These are phyloP conservation scores for Cetonia aurata DNA, from an alignment of 2,888 invertebrate species.

Conservation along the genomic window DNA sequence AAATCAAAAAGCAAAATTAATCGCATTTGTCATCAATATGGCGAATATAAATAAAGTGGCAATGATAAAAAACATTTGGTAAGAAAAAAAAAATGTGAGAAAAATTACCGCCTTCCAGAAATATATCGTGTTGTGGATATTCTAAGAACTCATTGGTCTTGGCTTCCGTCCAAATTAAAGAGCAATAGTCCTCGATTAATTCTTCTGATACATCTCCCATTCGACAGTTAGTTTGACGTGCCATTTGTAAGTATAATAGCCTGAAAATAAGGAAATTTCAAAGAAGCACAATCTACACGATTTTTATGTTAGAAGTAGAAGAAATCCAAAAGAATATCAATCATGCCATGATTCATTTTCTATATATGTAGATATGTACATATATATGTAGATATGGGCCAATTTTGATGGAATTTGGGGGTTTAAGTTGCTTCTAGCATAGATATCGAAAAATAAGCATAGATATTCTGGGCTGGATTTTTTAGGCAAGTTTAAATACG, in stretches of 20 bases:
- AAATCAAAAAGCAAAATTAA: not conserved
- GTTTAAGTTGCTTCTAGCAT: no score
- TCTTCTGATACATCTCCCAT: constrained; percentile 3
- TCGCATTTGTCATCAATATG: not conserved
- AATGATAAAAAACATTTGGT: not conserved
- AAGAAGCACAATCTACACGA: not conserved
- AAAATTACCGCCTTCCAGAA: constrained; percentile 58
- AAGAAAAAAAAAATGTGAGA: not conserved
- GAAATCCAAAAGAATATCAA: not conserved
- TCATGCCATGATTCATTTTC: no score
- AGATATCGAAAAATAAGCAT: no score
- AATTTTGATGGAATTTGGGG: no score
- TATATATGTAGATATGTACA: no score
- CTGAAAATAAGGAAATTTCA: constrained; percentile 46
- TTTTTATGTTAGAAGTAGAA: no score
- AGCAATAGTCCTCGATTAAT: constrained; percentile 53
- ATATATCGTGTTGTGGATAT: constrained; percentile 58
- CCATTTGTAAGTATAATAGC: constrained; percentile 56
- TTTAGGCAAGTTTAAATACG: no score
- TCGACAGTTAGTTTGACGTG: constrained; percentile 45
- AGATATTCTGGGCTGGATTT: no score
- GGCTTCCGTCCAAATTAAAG: constrained; percentile 57
- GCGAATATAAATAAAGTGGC: not conserved
- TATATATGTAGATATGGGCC: no score
- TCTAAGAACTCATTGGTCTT: constrained; percentile 55